Evolutionary conservation across 2,797 vertebrate genomes (phyloP).

Genomic region (Enteromius treurensis): DNA sequence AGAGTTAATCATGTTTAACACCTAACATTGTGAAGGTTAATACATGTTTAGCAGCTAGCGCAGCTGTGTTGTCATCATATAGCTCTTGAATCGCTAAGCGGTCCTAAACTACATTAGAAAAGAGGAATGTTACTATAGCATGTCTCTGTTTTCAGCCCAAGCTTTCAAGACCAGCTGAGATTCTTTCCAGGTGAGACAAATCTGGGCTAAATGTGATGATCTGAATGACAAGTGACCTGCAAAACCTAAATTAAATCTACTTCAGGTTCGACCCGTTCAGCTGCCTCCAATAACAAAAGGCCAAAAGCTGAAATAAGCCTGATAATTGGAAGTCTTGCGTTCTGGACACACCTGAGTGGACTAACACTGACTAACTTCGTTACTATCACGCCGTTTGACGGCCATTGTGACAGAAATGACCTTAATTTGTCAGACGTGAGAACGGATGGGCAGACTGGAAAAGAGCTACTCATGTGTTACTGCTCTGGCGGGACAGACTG

Average conservation of each 20-base stretch:
- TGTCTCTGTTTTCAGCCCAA: neutral
- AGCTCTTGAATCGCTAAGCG: neutral
- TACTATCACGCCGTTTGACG: neutral
- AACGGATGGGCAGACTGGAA: conserved; percentile 23
- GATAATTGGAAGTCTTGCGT: neutral
- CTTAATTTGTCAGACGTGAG: conserved; percentile 15
- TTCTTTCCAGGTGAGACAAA: conserved; percentile 2
- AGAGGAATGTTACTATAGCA: neutral
- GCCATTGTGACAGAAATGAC: neutral
- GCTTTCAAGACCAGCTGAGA: neutral
- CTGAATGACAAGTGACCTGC: conserved; percentile 13
- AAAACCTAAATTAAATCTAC: neutral
- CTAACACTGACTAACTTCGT: conserved; percentile 5
- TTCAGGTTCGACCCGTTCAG: conserved; percentile 7
- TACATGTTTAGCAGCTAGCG: too few relatives aligned
- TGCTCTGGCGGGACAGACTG: conserved; percentile 9
- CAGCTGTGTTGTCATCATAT: too few relatives aligned
- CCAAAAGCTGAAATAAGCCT: conserved; percentile 13
- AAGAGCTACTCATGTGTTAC: conserved; percentile 15
- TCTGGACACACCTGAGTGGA: neutral
- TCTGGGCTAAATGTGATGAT: neutral
- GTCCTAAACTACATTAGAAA: neutral
- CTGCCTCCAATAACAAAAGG: neutral
- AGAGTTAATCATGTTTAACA: too few relatives aligned
- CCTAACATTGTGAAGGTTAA: too few relatives aligned